phyloP scores from a whole-genome alignment of 2,797 vertebrate species.

The Notolabrus celidotus region DNA sequence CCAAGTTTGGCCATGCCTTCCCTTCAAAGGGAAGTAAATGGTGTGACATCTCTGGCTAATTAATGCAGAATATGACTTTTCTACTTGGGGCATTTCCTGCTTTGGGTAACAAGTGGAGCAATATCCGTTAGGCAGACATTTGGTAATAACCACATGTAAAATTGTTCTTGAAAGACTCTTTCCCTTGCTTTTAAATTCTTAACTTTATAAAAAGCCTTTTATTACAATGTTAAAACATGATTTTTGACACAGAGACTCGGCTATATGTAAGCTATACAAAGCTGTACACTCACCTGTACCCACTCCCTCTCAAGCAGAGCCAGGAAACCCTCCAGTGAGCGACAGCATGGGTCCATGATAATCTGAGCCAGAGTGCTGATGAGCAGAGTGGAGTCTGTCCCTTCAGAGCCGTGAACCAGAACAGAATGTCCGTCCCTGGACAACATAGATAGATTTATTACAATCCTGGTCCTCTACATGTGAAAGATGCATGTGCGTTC shows the following conservation, averaged over 20 bases:
- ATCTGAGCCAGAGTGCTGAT: slow-evolving; percentile 91
- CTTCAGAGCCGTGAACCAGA: slow-evolving; percentile 90
- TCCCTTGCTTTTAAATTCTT: neutral
- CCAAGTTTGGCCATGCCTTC: too few species aligned
- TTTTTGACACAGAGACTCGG: neutral
- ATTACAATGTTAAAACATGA: neutral
- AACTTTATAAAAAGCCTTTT: neutral
- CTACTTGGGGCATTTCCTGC: slow-evolving; percentile 32
- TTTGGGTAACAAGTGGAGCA: slow-evolving; percentile 18
- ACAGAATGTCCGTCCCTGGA: slow-evolving; percentile 87
- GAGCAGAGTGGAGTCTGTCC: slow-evolving; percentile 88
- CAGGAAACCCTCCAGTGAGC: slow-evolving; percentile 89
- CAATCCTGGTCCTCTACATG: neutral
- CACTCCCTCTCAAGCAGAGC: slow-evolving; percentile 90
- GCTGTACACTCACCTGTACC: slow-evolving; percentile 83
- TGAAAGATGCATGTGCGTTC: too few species aligned
- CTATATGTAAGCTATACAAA: neutral
- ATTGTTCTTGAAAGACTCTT: neutral
- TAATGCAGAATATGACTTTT: neutral
- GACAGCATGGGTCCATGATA: slow-evolving; percentile 89
- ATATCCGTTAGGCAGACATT: slow-evolving; percentile 30
- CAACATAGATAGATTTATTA: slow-evolving; percentile 3
- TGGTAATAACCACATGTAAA: slow-evolving; percentile 7
- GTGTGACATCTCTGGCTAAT: neutral
- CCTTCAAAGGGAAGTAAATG: too few species aligned